Base-by-base conservation (phyloP, 2,888 invertebrate species). In the Dilophus febrilis region DNA sequence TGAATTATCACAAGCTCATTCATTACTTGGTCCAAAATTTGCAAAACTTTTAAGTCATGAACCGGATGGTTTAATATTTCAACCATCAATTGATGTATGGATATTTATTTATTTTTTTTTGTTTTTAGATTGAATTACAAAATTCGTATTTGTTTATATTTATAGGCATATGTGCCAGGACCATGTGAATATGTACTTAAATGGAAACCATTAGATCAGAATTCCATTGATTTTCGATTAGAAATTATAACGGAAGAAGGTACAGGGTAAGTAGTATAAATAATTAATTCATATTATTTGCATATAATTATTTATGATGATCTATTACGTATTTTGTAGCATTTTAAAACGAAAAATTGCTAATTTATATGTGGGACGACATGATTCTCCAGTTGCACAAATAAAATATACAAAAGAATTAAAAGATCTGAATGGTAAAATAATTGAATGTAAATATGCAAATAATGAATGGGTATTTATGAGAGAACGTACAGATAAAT, bases 51-150 rank as follows among this genome's bases (percentile, higher is more conserved):
- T 98, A 14, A 70, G 76, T 1, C 98, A 99, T 56, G 94, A 97
- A 58, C 94, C 95, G 0, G 98, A 99, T 56, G 98, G 98, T 16
- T 70, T 98, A 12, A 91, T 99, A 53, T 99, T 97, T 58, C 98
- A 99, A 57, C 98, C 98, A 0, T 71, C 81, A 0, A 68, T 72
- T 45, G 85, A 83, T 59, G 84, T 85, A 58, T 8, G 8, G 22
- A 6, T 6, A 22, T 22, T 22, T 22, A 22, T 6, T 6, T 22
- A 8, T 57, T 62, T 53, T 37, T 12, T 11, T 36, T 28, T 3
- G 18, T 37, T 29, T 29, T 26, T 35, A 34, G 27, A 27, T 32
- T 38, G 13, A 18, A 28, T 19, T 30, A 28, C 29, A 32, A 38
- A 17, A 18, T 27, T 33, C 31, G 31, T 18, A 31, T 26, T 22